Evolutionary conservation across 2,797 vertebrate species (phyloP).

Genomic region (Hyperoplus lanceolatus): DNA sequence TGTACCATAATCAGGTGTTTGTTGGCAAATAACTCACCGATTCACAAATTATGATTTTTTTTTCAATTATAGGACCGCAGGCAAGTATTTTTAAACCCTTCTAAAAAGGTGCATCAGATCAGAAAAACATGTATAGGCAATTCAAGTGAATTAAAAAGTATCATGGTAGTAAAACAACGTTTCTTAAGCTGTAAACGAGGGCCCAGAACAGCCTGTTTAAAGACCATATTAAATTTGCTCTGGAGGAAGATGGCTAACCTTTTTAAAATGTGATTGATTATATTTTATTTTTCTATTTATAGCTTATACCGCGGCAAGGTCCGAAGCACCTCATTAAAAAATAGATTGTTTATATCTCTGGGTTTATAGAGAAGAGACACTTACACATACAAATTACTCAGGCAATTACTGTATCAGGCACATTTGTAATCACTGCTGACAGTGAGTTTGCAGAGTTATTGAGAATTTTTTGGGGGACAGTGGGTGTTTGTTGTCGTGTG

Average conservation of each 20-base stretch:
- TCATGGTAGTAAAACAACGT: background rate
- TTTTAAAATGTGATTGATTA: background rate
- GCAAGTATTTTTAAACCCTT: background rate
- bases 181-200: background rate
- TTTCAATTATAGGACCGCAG: background rate
- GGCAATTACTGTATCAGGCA: background rate
- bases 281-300: background rate
- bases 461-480: background rate
- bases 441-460: constrained; percentile 9
- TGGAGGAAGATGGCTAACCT: background rate
- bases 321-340: background rate
- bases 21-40: constrained; percentile 27
- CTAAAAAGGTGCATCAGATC: background rate
- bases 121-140: background rate
- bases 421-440: constrained; percentile 20
- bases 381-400: background rate
- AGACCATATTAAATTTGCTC: too few relatives aligned
- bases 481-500: constrained; percentile 30
- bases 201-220: background rate
- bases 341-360: background rate
- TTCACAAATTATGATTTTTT: constrained; percentile 14
- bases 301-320: background rate
- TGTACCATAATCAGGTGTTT: constrained; percentile 46
- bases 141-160: background rate
- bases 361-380: background rate